Percentiles rank a stretch among this genome's conserved stretches.
Evolutionary conservation across 2,113 vertebrate species (phyloP).

Genomic region (human (Homo sapiens)): DNA sequence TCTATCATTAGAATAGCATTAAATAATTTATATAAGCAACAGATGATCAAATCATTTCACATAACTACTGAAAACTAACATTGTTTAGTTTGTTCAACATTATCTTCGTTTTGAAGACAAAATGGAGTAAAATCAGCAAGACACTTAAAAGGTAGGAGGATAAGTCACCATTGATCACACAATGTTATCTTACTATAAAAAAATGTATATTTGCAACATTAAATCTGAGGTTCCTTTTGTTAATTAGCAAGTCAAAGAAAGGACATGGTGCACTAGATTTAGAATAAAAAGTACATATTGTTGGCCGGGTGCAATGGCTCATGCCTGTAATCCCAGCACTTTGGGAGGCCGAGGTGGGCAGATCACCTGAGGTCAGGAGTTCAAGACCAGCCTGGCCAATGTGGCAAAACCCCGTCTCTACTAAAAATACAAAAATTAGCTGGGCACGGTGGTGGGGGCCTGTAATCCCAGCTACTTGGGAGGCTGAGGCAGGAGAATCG

Average conservation of each 20-base stretch:
- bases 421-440: no score
- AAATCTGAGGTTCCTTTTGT: background rate
- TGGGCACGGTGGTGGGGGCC: no score
- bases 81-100: background rate
- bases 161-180: background rate
- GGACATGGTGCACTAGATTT: background rate
- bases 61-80: background rate
- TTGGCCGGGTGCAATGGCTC: no score
- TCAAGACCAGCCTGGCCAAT: no score
- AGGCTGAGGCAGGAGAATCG: no score
- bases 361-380: no score
- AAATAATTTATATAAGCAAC: conserved; percentile 34
- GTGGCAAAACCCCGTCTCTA: no score
- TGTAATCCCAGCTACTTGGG: no score
- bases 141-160: background rate
- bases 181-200: background rate
- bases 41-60: conserved; percentile 6
- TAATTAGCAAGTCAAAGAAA: conserved; percentile 18
- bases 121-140: background rate
- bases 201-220: background rate
- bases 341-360: no score
- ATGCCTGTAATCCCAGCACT: no score
- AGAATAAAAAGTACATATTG: background rate
- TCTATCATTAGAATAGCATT: conserved; percentile 8
- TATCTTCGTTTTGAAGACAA: conserved; percentile 18